Base-by-base conservation (phyloP, 2,888 invertebrate species). In the Oegoconia quadripuncta region DNA sequence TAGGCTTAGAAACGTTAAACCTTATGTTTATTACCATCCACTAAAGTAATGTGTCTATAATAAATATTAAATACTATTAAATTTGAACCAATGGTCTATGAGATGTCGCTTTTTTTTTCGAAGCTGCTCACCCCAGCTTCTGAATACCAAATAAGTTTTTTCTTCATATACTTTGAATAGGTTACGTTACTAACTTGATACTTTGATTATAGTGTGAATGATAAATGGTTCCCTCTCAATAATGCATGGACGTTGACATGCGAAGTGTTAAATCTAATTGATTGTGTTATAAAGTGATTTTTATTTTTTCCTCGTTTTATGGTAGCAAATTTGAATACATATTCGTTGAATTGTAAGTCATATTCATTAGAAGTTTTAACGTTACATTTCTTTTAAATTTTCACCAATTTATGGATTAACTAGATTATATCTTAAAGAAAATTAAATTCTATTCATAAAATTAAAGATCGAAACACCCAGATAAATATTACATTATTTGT, bases 251-350 rank as follows among this genome's bases (percentile, higher is more conserved):
- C 64, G 74, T 61, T 74, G 77, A 76, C 71, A 64, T 45, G 50
- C 50, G 23, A 55, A 55, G 67, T 69, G 70, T 71, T 74, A 74
- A 77, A 50, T 60, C 59, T 59, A 70, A 77, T 74, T 74, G 72
- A 78, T 78, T 69, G 58, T 62, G 44, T 59, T 65, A 39, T 54
- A 54, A 66, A 72, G 54, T 46, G 49, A 49, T 57, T 55, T 50
- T 26, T 35, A 42, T 34, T 50, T 51, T 54, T 50, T 51, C 46
- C 37, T 31, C 43, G 42, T 38, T 42, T 44, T 2, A 25, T 5
- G 17, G 11, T 3, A 16, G 9, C 25, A 8, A 7, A 44, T 48
- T 46, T 42, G 31, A 42, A 42, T 42, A 39, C 35, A 34, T 36
- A 39, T 36, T 13, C 9, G 23, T 20, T 20, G n/a, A n/a, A n/a